Base-by-base conservation (phyloP, 2,888 invertebrate species). In the Cheilosia vulpina region DNA sequence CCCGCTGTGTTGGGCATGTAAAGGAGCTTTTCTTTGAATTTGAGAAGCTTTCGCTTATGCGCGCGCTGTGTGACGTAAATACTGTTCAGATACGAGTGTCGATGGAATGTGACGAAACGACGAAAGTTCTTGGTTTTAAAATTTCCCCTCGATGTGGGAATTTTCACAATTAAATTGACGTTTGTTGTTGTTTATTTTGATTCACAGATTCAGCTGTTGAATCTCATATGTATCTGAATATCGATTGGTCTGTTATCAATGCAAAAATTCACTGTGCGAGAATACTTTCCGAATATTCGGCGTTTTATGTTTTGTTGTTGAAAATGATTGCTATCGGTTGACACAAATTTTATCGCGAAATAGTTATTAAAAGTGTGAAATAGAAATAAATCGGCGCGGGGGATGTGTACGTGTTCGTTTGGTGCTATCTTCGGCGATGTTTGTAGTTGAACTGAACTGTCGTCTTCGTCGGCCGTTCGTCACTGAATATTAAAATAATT, bases 141-240 rank as follows among this genome's bases (percentile, higher is more conserved):
- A 38, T 69, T 82, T 76, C 76, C 81, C 81, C 76, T 63, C 21
- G 24, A 7, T 45, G 17, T 63, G 63, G 73, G 63, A 45, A 21
- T 60, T 77, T 50, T 52, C 60, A 60, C 52, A 53, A 66, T 53
- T 45, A n/a, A 52, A 55, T 62, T 72, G 38, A 58, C 53, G 34
- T 47, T 47, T 57, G 31, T 52, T 68, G 43, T 73, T 68, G 71
- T 78, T 78, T 82, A 77, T 77, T 82, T 72, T 77, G 71, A 66
- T 77, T 77, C 38, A 9, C 13, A 34, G 66, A 73, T 78, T 83
- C 83, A 83, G 68, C 83, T 83, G 79, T 83, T 83, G 79, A 78
- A 78, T 83, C 65, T 47, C 45, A 34, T 58, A 24, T 21, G 50
- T 62, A 62, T 65, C 43, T 60, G 66, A 19, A 41, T 68, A 83